Base-by-base conservation (phyloP, 1,140 invertebrate genomes). In the Ceratina japonica region DNA sequence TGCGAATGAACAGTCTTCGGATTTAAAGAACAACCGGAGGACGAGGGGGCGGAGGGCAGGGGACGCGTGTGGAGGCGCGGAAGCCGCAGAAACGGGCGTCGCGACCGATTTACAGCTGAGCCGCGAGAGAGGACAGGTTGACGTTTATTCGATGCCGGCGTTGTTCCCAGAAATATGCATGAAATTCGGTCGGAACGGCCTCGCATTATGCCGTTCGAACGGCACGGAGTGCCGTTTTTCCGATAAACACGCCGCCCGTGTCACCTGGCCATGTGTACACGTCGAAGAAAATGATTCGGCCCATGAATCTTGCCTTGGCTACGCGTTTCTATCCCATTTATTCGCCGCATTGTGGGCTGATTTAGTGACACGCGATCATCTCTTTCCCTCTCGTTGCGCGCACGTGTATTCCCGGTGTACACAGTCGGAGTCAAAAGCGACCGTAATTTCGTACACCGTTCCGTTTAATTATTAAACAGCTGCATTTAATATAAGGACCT, bases 311-410 rank as follows among this genome's bases (percentile, higher is more conserved):
- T 78, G 54, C 77, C 56, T 73, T 15, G n/a, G 65, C 66, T 69
- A 69, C 78, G 75, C 68, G 82, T 75, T 85, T 85, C 83, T 82
- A 59, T 82, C 69, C 72, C 83, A 85, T 86, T 85, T 86, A 79
- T 71, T 82, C 75, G 83, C 51, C 63, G 75, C 80, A 58, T 54
- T 59, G 79, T 68, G 22, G 65, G 20, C 16, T 58, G 78, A 85
- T 85, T 85, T 75, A 85, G 68, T 44, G 66, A 59, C 61, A 69
- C 56, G 31, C 72, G 49, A 54, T 31, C 49, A n/a, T 69, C 22
- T 69, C 71, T 58, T 49, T 49, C 54, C 68, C 70, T 22, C 78
- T 44, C n/a, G 56, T 44, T 73, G 49, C 52, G 62, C n/a, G 75
- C 64, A 37, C 68, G 71, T 79, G 59, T 64, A 31, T 18, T n/a